These are phyloP conservation scores for Actinia tenebrosa DNA, from an alignment of 64 coral and sea anemone species.

Conservation along the genomic window DNA sequence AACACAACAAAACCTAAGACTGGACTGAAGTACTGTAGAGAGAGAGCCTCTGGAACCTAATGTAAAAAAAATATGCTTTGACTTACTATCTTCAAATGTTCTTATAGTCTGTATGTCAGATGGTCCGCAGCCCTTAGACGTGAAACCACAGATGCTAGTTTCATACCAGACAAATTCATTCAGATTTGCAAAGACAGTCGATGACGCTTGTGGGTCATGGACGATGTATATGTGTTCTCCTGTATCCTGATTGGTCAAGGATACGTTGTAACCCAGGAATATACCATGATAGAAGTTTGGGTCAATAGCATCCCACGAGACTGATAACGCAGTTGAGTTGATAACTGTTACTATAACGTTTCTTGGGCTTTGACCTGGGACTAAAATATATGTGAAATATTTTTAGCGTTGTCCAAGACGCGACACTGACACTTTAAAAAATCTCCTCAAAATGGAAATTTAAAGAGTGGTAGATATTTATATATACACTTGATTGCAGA, in stretches of 20 bases:
- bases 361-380: slow-evolving; percentile 18
- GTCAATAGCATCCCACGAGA: slow-evolving; percentile 29
- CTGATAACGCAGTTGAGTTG: slow-evolving; percentile 21
- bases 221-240: not conserved
- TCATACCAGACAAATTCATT: slow-evolving; percentile 10
- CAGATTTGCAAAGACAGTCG: not conserved
- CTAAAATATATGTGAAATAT: not conserved
- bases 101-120: not conserved
- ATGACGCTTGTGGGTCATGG: not conserved
- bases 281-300: slow-evolving; percentile 9
- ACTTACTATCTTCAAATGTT: slow-evolving; percentile 9
- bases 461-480: too few species aligned
- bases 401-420: too few species aligned
- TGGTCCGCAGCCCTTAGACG: slow-evolving; percentile 20
- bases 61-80: too few species aligned
- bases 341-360: not conserved
- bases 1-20: too few species aligned
- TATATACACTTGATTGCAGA: too few species aligned
- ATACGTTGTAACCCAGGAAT: slow-evolving; percentile 36
- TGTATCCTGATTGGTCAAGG: not conserved
- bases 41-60: too few species aligned
- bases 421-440: too few species aligned
- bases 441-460: too few species aligned
- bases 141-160: slow-evolving; percentile 26
- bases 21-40: too few species aligned